These are phyloP conservation scores for Geophilus truncorum DNA, from an alignment of 2,888 invertebrate genomes.

Conservation along the genomic window DNA sequence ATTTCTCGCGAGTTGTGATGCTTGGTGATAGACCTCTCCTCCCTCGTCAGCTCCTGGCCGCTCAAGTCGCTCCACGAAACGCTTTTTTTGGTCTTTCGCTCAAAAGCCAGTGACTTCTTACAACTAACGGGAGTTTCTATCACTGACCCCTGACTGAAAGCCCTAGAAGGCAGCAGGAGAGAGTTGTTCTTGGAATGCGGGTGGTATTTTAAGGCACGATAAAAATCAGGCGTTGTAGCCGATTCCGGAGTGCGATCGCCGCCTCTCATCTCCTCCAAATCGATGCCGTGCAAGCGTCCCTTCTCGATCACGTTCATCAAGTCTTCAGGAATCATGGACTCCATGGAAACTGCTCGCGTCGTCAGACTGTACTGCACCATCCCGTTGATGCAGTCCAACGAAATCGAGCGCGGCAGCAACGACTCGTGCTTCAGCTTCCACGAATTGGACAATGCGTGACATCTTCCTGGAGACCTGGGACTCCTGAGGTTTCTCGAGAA, in stretches of 20 bases:
- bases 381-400: conserved; percentile 28
- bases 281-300: conserved; percentile 28
- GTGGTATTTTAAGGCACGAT: conserved; percentile 16
- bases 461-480: conserved; percentile 20
- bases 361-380: conserved; percentile 7
- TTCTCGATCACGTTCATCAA: conserved; percentile 29
- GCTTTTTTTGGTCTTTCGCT: conserved; percentile 29
- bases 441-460: not conserved
- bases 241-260: not conserved
- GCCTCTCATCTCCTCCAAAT: conserved; percentile 25
- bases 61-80: conserved; percentile 34
- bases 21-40: not conserved
- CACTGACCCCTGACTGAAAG: conserved; percentile 28
- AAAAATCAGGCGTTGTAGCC: not conserved
- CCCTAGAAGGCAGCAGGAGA: not conserved
- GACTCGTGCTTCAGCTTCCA: not conserved
- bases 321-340: conserved; percentile 32
- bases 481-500: not conserved
- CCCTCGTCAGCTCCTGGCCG: not conserved
- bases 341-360: conserved; percentile 32
- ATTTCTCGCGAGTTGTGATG: not conserved
- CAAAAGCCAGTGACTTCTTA: conserved; percentile 3
- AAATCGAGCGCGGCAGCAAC: conserved; percentile 10
- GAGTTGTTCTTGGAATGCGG: conserved; percentile 8
- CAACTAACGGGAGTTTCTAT: not conserved